Base-by-base conservation (phyloP, 1,140 invertebrate genomes). In the Melipona quadrifasciata region DNA sequence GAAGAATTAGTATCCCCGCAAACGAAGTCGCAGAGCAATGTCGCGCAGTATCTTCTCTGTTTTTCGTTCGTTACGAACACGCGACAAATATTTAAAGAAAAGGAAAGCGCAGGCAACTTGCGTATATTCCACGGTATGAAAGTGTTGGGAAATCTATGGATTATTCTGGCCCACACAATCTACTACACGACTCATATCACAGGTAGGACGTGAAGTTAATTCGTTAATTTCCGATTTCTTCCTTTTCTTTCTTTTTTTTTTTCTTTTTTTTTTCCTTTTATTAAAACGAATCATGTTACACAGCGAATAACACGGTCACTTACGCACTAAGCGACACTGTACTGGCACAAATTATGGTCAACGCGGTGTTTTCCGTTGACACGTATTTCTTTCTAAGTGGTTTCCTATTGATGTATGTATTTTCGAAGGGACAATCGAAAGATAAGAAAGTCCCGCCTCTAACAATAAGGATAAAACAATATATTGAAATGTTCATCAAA, bases 301-400 rank as follows among this genome's bases (percentile, higher is more conserved):
- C 81, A 94, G 94, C 93, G 58, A 95, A 95, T 68, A 94, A 91
- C 77, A 0, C 75, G 0, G 88, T 85, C 85, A 73, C 85, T 6
- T 93, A 87, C 82, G 87, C 93, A 73, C 80, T 93, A 82, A 86
- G 92, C 0, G 91, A 94, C 75, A 89, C 86, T 31, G 91, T 94
- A 31, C 58, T 80, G 0, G 68, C 90, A 1, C 95, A 95, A 90
- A 78, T 94, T 14, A 55, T 95, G 24, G 92, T 87, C 79, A 95
- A 95, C 82, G 92, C 94, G 0, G 93, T 92, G 1, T 85, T 95
- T 5, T 94, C 94, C 0, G 95, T 95, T 10, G 95, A 95, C 76
- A 95, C 95, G 0, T 96, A 92, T 87, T 94, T 95, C 80, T 95
- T 95, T 82, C 82, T 93, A 10, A 94, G 95, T 87, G 95, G 95